These are phyloP conservation scores for Sebastes dallii DNA, from an alignment of 2,797 vertebrate genomes.

Conservation along the genomic window DNA sequence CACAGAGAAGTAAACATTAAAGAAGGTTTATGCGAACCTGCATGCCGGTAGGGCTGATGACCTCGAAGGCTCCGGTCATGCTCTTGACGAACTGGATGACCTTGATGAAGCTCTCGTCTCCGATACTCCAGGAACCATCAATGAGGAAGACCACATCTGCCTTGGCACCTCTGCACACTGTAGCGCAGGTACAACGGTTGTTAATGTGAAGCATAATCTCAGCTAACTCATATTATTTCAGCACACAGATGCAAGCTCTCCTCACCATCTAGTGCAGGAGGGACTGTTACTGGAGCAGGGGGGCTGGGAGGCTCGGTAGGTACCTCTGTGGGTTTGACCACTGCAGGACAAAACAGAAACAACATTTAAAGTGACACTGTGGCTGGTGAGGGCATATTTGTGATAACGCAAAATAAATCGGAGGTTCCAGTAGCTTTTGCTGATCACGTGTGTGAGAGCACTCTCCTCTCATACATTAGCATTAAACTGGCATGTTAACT, in stretches of 20 bases:
- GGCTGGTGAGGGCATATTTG: neutral
- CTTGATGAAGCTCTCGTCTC: conserved; percentile 97
- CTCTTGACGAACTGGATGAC: conserved; percentile 96
- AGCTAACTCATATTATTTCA: neutral
- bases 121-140: conserved; percentile 99
- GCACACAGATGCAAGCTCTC: neutral
- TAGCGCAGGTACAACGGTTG: neutral
- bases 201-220: neutral
- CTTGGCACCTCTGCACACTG: conserved; percentile 97
- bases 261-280: conserved; percentile 94
- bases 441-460: neutral
- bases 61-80: conserved; percentile 95
- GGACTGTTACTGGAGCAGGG: conserved; percentile 91
- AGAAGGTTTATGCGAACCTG: conserved; percentile 83
- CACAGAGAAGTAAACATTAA: neutral
- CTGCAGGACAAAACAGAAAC: conserved; percentile 72
- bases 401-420: neutral
- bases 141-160: conserved; percentile 98
- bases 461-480: neutral
- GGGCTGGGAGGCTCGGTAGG: conserved; percentile 92
- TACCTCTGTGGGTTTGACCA: conserved; percentile 91
- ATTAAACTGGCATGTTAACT: conserved; percentile 38
- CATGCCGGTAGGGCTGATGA: conserved; percentile 90
- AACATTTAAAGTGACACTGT: neutral
- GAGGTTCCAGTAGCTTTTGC: neutral